These are phyloP conservation scores for Macrostomum lignano DNA, from an alignment of 1,140 invertebrate genomes.

Conservation along the genomic window DNA sequence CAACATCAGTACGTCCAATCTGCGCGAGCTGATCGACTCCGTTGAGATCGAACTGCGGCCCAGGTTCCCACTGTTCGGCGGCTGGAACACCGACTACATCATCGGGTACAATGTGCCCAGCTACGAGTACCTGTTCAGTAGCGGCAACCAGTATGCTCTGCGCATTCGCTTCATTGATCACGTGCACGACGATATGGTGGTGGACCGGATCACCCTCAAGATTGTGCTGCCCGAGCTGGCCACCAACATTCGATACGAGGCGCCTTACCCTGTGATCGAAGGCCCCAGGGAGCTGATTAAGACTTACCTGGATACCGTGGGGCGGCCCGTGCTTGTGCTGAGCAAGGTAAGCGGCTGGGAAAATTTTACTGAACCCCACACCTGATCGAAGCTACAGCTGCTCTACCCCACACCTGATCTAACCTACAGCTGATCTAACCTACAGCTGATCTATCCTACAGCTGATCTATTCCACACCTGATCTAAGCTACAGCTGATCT, in stretches of 20 bases:
- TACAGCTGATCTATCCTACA: no score
- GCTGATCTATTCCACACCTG: no score
- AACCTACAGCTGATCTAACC: no score
- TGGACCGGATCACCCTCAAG: slow-evolving; percentile 60
- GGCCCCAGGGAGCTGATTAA: slow-evolving; percentile 46
- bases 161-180: slow-evolving; percentile 79
- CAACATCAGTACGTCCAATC: slow-evolving; percentile 88
- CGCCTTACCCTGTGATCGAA: slow-evolving; percentile 50
- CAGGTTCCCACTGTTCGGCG: slow-evolving; percentile 83
- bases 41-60: slow-evolving; percentile 77
- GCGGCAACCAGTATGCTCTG: slow-evolving; percentile 48
- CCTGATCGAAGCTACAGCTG: no score
- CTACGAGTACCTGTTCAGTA: slow-evolving; percentile 66
- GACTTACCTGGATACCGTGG: slow-evolving; percentile 78
- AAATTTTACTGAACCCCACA: no score
- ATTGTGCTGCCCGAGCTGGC: slow-evolving; percentile 79
- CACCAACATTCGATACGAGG: slow-evolving; percentile 42
- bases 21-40: slow-evolving; percentile 52
- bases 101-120: slow-evolving; percentile 89
- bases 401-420: no score
- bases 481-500: no score
- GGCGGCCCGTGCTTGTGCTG: slow-evolving; percentile 56
- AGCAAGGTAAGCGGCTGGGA: no score
- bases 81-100: slow-evolving; percentile 87
- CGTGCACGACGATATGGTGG: slow-evolving; percentile 74